These are phyloP conservation scores for Bos taurus DNA, from an alignment of 2,113 vertebrate species.

Conservation along the genomic window DNA sequence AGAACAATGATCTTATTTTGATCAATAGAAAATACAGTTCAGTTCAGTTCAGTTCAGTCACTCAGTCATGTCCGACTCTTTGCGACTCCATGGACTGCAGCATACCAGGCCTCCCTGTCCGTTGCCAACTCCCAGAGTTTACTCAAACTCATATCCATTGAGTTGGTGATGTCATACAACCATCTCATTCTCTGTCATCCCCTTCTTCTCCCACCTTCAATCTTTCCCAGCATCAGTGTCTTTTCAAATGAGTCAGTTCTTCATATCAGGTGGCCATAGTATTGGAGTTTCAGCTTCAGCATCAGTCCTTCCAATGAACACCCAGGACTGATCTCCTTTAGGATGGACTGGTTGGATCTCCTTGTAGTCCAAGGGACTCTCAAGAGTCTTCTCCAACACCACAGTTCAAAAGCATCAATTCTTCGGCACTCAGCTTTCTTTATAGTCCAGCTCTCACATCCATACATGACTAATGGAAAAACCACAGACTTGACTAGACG, in stretches of 20 bases:
- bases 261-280: neutral
- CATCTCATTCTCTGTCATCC: neutral
- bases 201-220: fast-evolving
- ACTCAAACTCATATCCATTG: neutral
- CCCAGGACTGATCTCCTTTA: fast-evolving
- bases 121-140: neutral
- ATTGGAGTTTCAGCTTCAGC: neutral
- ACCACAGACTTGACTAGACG: fast-evolving
- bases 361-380: neutral
- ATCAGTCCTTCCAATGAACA: neutral
- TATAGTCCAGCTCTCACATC: neutral
- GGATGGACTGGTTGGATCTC: neutral
- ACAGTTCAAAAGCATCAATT: neutral
- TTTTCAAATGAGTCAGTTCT: neutral
- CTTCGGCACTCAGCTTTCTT: neutral
- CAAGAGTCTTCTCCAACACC: neutral
- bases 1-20: neutral
- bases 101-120: fast-evolving
- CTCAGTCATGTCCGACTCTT: fast-evolving
- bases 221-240: neutral
- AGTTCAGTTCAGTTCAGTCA: neutral
- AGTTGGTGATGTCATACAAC: neutral
- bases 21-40: neutral
- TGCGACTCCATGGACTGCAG: neutral
- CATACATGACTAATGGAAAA: neutral